phyloP scores from a whole-genome alignment of 2,797 vertebrate species.

The Thamnophis elegans region DNA sequence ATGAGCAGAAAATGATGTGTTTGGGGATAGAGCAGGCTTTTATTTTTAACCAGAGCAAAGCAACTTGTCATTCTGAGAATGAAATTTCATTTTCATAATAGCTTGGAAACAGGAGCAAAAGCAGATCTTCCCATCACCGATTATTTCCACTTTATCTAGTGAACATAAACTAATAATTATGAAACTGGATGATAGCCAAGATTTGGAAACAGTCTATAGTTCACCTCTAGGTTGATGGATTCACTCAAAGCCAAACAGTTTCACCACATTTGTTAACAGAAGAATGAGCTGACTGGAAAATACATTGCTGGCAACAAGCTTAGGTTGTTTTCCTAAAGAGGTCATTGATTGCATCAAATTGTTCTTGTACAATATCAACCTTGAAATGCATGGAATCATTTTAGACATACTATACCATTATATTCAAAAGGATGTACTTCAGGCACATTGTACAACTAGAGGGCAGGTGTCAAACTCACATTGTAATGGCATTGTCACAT shows the following conservation, averaged over 20 bases:
- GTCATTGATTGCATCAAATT: background rate
- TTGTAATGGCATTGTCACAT: no score
- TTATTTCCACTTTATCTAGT: slow-evolving; percentile 23
- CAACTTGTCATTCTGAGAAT: slow-evolving; percentile 34
- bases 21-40: slow-evolving; percentile 38
- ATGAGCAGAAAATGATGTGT: slow-evolving; percentile 48
- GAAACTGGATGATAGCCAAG: background rate
- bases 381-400: background rate
- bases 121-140: background rate
- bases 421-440: background rate
- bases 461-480: no score
- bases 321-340: background rate
- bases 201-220: background rate
- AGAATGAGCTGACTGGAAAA: background rate
- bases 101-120: slow-evolving; percentile 21
- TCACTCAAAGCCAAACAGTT: background rate
- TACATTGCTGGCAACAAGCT: background rate
- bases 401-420: background rate
- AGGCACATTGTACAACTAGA: background rate
- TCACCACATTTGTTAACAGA: background rate
- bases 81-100: slow-evolving; percentile 12
- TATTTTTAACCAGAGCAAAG: slow-evolving; percentile 29
- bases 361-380: background rate
- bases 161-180: background rate
- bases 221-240: background rate